Evolutionary conservation across 35 echinoderm and acorn worm species (phyloP).

Genomic region (Acanthaster planci): DNA sequence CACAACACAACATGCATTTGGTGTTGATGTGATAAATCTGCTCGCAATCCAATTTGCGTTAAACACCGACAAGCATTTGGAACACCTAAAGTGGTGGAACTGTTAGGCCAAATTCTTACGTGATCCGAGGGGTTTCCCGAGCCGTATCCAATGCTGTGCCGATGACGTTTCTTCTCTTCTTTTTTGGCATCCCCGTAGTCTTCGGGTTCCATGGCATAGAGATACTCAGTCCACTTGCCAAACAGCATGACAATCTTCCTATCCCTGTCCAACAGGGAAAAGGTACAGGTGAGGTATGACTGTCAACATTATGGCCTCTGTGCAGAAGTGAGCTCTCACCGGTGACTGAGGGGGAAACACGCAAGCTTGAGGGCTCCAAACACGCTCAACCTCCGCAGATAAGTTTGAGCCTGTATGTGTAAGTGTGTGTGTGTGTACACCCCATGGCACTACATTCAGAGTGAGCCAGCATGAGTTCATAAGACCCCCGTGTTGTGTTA

Average conservation of each 20-base stretch:
- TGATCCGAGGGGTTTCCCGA: constrained; percentile 32
- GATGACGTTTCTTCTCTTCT: constrained; percentile 49
- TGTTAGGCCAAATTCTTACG: constrained; percentile 28
- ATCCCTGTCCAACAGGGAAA: constrained; percentile 34
- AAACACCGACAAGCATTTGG: no score
- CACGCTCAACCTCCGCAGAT: neutral
- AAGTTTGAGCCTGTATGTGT: neutral
- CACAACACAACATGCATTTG: no score
- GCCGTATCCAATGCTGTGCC: neutral
- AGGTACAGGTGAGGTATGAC: neutral
- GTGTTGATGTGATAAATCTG: no score
- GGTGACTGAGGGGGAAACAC: neutral
- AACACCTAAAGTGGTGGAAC: no score
- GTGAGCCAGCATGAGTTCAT: no score
- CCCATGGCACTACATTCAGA: no score
- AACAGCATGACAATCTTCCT: constrained; percentile 79
- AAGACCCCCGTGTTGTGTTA: neutral
- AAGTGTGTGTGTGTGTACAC: no score
- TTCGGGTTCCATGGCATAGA: constrained; percentile 74
- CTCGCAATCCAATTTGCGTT: no score
- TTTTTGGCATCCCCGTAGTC: constrained; percentile 40
- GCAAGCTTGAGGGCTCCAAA: neutral
- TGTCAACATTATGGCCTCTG: neutral
- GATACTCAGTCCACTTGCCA: constrained; percentile 98
- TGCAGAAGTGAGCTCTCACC: neutral